Base-by-base conservation (phyloP, 2,113 vertebrate genomes). In the Polyodon spathula region DNA sequence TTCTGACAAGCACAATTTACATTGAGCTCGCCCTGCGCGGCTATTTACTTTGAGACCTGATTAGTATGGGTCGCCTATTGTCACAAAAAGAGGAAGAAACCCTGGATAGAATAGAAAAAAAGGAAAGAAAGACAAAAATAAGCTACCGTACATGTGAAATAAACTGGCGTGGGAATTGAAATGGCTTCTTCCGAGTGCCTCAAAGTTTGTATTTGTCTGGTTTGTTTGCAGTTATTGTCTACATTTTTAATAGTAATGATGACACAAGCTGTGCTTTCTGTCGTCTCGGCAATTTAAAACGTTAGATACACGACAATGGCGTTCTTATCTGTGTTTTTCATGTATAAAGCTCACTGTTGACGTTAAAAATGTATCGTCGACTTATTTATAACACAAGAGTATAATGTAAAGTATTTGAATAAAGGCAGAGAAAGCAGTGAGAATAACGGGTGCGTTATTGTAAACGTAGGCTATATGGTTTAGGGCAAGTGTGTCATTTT, bases 1-100 rank as follows among this genome's bases (percentile, higher is more conserved):
- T 74, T 89, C 89, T 92, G 89, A 93, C 90, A 92, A 88, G 85
- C 91, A 82, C 88, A 87, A 90, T 93, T 90, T 95, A 93, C 91
- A 92, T 80, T 86, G 90, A 90, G 88, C 88, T 90, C 86, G 76
- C 87, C 86, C 85, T 86, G 88, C 89, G 82, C 86, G 87, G 92
- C 89, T 93, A 91, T 96, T 94, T 96, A 93, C 92, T 94, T 91
- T 92, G 89, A 93, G 90, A 91, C 89, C 87, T 92, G 92, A 94
- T 95, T 96, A 94, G 89, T 91, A 92, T 89, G 90, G 89, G 89
- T 87, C 89, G 84, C 87, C 89, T 90, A 78, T 89, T 90, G 88
- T 91, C 87, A 81, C 83, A 78, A 83, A 85, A 85, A 81, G 81
- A 81, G 82, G 78, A 80, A 84, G 80, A 82, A 83, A 83, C 77